Evolutionary conservation across 1,140 invertebrate genomes (phyloP).

Genomic region (Cyclargus thomasi): DNA sequence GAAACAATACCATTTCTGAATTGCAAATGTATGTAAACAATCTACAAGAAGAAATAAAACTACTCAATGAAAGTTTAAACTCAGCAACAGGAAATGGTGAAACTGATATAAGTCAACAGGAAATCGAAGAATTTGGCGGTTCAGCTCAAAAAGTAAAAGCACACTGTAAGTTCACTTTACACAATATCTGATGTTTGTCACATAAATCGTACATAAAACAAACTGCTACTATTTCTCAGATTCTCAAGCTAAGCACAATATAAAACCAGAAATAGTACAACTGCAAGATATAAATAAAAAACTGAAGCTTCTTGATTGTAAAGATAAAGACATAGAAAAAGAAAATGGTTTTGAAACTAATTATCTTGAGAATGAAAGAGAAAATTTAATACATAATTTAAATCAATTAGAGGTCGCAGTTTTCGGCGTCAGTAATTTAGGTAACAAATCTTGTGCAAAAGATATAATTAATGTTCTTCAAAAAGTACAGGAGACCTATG

Average conservation of each 20-base stretch:
- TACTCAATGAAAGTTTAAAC: slow-evolving; percentile 40
- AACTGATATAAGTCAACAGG: slow-evolving; percentile 45
- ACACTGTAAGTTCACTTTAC: slow-evolving; percentile 45
- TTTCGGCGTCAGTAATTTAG: slow-evolving; percentile 46
- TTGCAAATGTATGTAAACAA: slow-evolving; percentile 54
- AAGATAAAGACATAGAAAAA: slow-evolving; percentile 39
- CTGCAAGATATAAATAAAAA: slow-evolving; percentile 46
- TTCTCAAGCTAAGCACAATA: slow-evolving; percentile 60
- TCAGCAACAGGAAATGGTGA: slow-evolving; percentile 46
- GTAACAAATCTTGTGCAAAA: slow-evolving; percentile 37
- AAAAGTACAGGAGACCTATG: slow-evolving; percentile 42
- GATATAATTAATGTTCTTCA: slow-evolving; percentile 45
- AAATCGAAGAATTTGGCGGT: slow-evolving; percentile 46
- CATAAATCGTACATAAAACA: not conserved
- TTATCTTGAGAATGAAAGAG: slow-evolving; percentile 45
- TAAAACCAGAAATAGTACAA: slow-evolving; percentile 52
- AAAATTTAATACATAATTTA: slow-evolving; percentile 47
- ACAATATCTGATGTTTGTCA: too few relatives aligned
- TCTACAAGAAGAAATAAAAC: slow-evolving; percentile 52
- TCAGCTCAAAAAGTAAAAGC: slow-evolving; percentile 51
- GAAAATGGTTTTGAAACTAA: slow-evolving; percentile 36
- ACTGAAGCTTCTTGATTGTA: slow-evolving; percentile 41
- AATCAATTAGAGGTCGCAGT: slow-evolving; percentile 51
- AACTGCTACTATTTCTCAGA: slow-evolving; percentile 38
- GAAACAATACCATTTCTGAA: slow-evolving; percentile 51